Conservation (phyloP, 2,797 vertebrate species). For the Eidolon dupreanum region DNA sequence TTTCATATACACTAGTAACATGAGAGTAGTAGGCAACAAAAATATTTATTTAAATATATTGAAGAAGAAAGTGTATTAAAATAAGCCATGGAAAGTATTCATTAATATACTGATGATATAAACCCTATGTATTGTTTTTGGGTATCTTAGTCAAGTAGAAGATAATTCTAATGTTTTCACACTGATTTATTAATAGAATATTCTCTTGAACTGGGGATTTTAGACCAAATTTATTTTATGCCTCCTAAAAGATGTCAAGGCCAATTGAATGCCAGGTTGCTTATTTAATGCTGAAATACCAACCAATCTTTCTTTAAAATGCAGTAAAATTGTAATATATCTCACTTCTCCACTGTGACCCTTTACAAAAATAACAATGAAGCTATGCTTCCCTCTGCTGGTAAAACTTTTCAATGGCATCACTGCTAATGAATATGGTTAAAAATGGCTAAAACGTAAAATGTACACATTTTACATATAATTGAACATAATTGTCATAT, state of each 20-base stretch:
- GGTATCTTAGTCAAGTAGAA: not conserved
- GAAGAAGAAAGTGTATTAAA: slow-evolving; percentile 1
- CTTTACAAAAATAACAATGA: slow-evolving; percentile 60
- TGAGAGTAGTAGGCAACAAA: not conserved
- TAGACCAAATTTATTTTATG: not conserved
- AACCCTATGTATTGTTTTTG: not conserved
- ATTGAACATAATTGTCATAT: not conserved
- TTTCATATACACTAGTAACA: not conserved
- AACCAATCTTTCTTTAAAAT: slow-evolving; percentile 52
- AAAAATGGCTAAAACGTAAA: not conserved
- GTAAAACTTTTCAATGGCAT: slow-evolving; percentile 14
- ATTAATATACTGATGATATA: not conserved
- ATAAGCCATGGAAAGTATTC: not conserved
- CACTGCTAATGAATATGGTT: not conserved
- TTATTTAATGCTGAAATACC: slow-evolving; percentile 53
- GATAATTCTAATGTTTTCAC: not conserved
- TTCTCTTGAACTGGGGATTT: not conserved
- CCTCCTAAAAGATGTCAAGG: not conserved
- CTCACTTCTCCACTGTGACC: not conserved
- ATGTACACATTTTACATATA: not conserved
- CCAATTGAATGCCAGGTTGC: not conserved
- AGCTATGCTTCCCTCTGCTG: slow-evolving; percentile 85
- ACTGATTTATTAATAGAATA: not conserved
- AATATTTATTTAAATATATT: not conserved
- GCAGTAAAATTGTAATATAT: not conserved